phyloP scores from a whole-genome alignment of 37 sponge, comb jelly and placozoan genomes.

The Spongilla lacustris region DNA sequence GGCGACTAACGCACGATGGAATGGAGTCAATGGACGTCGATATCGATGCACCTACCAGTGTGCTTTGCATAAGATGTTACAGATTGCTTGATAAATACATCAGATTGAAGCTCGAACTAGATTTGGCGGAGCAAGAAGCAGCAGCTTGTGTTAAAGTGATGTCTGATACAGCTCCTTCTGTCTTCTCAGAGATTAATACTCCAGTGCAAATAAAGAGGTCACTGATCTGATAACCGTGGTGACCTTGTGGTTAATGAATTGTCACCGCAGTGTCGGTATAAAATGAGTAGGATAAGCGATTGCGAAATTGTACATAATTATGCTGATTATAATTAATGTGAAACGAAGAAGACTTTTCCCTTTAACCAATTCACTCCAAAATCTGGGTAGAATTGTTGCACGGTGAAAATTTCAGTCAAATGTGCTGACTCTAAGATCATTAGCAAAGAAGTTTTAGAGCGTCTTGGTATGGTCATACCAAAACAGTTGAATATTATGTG shows the following conservation, averaged over 20 bases:
- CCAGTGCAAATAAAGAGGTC: background rate
- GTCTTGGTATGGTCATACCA: too few relatives aligned
- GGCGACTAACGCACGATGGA: background rate
- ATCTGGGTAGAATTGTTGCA: too few relatives aligned
- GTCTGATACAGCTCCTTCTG: background rate
- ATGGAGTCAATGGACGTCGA: background rate
- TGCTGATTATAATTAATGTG: too few relatives aligned
- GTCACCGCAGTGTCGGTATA: background rate
- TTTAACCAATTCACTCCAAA: too few relatives aligned
- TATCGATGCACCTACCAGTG: background rate
- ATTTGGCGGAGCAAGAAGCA: background rate
- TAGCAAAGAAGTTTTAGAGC: too few relatives aligned
- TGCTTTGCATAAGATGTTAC: background rate
- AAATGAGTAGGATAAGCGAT: background rate
- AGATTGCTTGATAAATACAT: background rate
- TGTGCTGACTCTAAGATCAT: too few relatives aligned
- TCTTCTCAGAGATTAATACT: background rate
- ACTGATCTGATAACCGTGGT: background rate
- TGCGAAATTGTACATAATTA: too few relatives aligned
- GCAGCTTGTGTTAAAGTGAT: background rate
- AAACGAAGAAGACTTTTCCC: too few relatives aligned
- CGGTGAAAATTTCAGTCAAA: too few relatives aligned
- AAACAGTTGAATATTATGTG: too few relatives aligned
- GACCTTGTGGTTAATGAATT: background rate
- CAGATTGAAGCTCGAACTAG: background rate